These are phyloP conservation scores for Acanthoscelides obtectus DNA, from an alignment of 2,888 invertebrate species.

Conservation along the genomic window DNA sequence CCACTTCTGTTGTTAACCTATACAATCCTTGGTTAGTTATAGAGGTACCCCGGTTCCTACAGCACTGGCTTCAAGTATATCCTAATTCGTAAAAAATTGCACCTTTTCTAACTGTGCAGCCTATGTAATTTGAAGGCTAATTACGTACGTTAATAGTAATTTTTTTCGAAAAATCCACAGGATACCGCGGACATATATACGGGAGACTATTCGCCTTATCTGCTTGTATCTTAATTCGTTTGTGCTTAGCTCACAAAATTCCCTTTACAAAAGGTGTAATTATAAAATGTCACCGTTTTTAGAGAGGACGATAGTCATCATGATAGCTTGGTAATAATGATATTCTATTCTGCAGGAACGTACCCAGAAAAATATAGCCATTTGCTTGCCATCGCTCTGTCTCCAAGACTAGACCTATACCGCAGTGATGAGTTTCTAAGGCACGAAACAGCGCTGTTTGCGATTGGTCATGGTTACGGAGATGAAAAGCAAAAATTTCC, in stretches of 20 bases:
- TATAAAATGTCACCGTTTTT: slow-evolving; percentile 31
- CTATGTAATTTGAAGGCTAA: slow-evolving; percentile 17
- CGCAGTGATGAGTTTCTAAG: no score
- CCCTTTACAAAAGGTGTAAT: slow-evolving; percentile 26
- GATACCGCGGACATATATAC: slow-evolving; percentile 18
- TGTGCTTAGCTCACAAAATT: slow-evolving; percentile 29
- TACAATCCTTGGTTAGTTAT: no score
- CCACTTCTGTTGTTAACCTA: no score
- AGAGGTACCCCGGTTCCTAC: neutral
- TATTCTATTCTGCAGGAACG: slow-evolving; percentile 7
- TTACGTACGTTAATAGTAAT: slow-evolving; percentile 6
- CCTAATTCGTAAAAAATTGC: slow-evolving; percentile 15
- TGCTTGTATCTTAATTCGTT: slow-evolving; percentile 34
- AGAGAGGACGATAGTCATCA: slow-evolving; percentile 21
- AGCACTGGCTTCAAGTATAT: neutral
- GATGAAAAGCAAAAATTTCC: no score
- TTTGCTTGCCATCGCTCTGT: no score
- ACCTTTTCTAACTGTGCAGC: slow-evolving; percentile 1
- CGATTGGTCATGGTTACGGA: no score
- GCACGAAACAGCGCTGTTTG: no score
- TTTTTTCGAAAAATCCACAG: slow-evolving; percentile 22
- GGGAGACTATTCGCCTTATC: slow-evolving; percentile 35
- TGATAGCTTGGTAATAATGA: slow-evolving; percentile 21
- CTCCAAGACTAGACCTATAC: no score
- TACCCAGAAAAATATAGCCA: no score